These are phyloP conservation scores for Coreius guichenoti DNA, from an alignment of 2,797 vertebrate species.

Conservation along the genomic window DNA sequence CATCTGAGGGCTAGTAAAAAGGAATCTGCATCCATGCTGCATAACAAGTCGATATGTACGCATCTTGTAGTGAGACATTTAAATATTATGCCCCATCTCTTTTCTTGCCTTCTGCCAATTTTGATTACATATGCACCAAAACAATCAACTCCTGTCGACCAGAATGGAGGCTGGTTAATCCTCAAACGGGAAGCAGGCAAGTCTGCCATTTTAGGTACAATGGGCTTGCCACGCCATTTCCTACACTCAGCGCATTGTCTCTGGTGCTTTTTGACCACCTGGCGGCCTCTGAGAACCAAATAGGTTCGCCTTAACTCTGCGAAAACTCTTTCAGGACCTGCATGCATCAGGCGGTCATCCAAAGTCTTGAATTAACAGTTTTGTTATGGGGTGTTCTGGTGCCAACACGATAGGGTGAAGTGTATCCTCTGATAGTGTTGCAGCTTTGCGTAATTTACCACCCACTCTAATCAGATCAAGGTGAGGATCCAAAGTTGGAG, in stretches of 20 bases:
- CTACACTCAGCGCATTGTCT: conserved; percentile 1
- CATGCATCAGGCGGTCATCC: conserved; percentile 19
- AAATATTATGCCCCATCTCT: too few species aligned
- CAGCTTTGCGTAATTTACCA: not conserved
- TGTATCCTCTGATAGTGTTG: not conserved
- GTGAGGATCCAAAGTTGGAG: not conserved
- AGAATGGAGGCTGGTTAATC: conserved; percentile 26
- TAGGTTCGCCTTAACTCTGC: conserved; percentile 3
- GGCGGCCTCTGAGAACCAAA: conserved; percentile 8
- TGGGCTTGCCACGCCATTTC: not conserved
- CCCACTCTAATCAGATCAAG: conserved; percentile 16
- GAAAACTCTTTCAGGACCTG: conserved; percentile 24
- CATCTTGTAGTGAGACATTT: too few species aligned
- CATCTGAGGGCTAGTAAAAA: too few species aligned
- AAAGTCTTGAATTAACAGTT: not conserved
- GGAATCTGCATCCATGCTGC: too few species aligned
- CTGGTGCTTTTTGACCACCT: not conserved
- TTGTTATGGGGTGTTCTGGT: not conserved
- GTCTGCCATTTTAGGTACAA: conserved; percentile 16
- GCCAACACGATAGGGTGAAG: not conserved
- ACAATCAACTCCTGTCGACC: too few species aligned
- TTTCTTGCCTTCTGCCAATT: too few species aligned
- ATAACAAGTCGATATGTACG: too few species aligned
- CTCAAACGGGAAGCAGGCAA: not conserved
- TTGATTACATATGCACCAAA: too few species aligned